Conservation (phyloP, 1,140 invertebrate species). For the Vanessa atalanta region DNA sequence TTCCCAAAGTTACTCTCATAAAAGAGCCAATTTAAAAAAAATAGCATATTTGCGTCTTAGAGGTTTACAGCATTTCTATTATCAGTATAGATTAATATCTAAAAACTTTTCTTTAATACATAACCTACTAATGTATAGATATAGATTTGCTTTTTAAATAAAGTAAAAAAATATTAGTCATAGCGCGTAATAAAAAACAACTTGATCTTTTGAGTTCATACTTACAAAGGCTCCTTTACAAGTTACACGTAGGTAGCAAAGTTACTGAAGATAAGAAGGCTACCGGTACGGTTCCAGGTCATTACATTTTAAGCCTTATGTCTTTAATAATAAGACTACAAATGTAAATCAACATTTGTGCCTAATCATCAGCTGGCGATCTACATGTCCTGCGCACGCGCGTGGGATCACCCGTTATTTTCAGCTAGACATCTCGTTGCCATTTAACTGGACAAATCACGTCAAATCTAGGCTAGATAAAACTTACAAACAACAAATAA, state of each 20-base stretch:
- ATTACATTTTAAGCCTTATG: conserved; percentile 19
- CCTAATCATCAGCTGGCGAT: conserved; percentile 45
- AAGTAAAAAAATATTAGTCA: background rate
- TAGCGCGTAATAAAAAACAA: background rate
- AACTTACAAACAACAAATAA: background rate
- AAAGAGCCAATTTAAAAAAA: too few species aligned
- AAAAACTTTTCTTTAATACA: too few species aligned
- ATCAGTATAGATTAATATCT: too few species aligned
- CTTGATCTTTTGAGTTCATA: conserved; percentile 11
- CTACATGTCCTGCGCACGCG: conserved; percentile 50
- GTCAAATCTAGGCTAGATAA: conserved; percentile 9
- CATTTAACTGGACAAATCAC: conserved; percentile 20
- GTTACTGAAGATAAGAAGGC: conserved; percentile 41
- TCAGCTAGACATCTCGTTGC: conserved; percentile 25
- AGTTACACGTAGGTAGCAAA: conserved; percentile 41
- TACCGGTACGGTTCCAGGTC: conserved; percentile 22
- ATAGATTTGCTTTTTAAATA: too few species aligned
- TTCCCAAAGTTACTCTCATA: too few species aligned
- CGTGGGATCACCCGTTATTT: conserved; percentile 50
- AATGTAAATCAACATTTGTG: background rate
- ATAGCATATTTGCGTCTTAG: too few species aligned
- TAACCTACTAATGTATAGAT: too few species aligned
- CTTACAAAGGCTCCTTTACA: conserved; percentile 29
- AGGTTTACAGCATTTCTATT: too few species aligned
- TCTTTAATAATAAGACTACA: background rate